Evolutionary conservation across 2,888 invertebrate genomes (phyloP).

Genomic region (Callinectes sapidus): DNA sequence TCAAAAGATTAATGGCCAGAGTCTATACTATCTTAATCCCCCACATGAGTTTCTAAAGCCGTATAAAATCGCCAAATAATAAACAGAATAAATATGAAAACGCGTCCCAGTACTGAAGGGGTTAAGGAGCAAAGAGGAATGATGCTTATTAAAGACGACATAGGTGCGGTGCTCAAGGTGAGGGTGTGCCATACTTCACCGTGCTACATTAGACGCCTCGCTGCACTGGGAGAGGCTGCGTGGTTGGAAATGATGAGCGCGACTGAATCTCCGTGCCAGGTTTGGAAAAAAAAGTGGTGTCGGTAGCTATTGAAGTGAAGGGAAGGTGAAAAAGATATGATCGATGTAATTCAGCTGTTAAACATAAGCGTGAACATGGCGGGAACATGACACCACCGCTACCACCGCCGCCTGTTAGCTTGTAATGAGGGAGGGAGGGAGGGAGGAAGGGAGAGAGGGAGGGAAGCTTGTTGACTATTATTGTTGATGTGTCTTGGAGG

Average conservation of each 20-base stretch:
- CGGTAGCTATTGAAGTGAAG: slow-evolving; percentile 63
- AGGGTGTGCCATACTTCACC: background rate
- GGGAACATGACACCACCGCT: slow-evolving; percentile 58
- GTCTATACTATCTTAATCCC: too few species aligned
- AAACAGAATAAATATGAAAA: too few species aligned
- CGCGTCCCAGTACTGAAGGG: too few species aligned
- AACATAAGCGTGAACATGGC: slow-evolving; percentile 56
- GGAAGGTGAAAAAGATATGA: slow-evolving; percentile 61
- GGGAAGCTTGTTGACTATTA: background rate
- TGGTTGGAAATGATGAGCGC: slow-evolving; percentile 50
- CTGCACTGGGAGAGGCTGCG: slow-evolving; percentile 38
- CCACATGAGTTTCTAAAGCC: too few species aligned
- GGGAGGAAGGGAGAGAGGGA: background rate
- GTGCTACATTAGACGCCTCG: background rate
- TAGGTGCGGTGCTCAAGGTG: background rate
- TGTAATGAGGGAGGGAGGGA: slow-evolving; percentile 56
- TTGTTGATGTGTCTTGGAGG: slow-evolving; percentile 2
- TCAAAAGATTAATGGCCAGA: too few species aligned
- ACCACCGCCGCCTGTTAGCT: slow-evolving; percentile 44
- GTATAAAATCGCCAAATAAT: too few species aligned
- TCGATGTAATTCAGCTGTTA: slow-evolving; percentile 69
- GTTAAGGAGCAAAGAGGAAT: background rate
- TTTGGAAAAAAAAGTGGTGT: slow-evolving; percentile 27
- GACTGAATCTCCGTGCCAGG: slow-evolving; percentile 47
- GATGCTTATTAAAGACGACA: background rate